Evolutionary conservation across 2,113 vertebrate genomes (phyloP).

Genomic region (Stegostoma tigrinum): DNA sequence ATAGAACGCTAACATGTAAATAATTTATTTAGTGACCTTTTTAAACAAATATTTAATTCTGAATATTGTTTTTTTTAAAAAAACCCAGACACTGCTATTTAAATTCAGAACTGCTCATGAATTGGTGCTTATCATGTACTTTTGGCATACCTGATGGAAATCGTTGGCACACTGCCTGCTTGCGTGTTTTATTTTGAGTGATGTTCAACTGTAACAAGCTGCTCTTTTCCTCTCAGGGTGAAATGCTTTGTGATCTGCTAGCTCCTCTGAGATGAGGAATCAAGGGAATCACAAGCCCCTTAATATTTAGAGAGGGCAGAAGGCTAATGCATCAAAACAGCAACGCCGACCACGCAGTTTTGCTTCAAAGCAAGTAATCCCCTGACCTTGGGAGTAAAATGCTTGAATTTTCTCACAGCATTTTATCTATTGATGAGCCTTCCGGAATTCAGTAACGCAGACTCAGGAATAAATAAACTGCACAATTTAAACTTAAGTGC

Average conservation of each 20-base stretch:
- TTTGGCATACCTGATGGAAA: not conserved
- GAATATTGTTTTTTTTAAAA: not conserved
- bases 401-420: not conserved
- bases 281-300: not conserved
- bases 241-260: not conserved
- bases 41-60: not conserved
- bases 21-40: not conserved
- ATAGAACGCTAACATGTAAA: not conserved
- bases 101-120: not conserved
- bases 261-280: not conserved
- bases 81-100: not conserved
- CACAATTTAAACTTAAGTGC: constrained; percentile 43
- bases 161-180: not conserved
- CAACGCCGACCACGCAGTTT: not conserved
- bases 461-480: constrained; percentile 45
- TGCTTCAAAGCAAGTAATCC: constrained; percentile 2
- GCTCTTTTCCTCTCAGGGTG: not conserved
- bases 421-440: constrained; percentile 34
- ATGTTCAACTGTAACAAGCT: not conserved
- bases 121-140: not conserved
- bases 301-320: not conserved
- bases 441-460: constrained; percentile 31
- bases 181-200: not conserved
- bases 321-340: not conserved
- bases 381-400: constrained; percentile 15